A percentile compares a stretch with the other conserved stretches of the same genome.
Conservation (phyloP, 2,888 invertebrate species). For the Scaptomyza reducta region DNA sequence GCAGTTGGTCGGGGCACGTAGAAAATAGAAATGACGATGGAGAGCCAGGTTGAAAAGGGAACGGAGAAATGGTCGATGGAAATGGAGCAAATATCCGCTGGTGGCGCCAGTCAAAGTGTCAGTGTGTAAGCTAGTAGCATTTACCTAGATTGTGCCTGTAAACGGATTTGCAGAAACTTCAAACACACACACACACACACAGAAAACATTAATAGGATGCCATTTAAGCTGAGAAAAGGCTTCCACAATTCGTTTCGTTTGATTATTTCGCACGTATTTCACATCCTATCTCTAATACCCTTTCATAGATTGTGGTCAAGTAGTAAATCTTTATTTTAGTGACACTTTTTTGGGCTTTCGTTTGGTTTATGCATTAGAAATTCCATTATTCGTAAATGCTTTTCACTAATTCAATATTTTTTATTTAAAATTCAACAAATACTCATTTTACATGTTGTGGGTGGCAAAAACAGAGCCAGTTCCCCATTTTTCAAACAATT, state of each 20-base stretch:
- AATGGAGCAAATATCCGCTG: slow-evolving; percentile 54
- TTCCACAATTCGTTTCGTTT: slow-evolving; percentile 26
- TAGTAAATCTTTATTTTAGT: slow-evolving; percentile 21
- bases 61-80: slow-evolving; percentile 30
- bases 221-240: slow-evolving; percentile 30
- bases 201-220: slow-evolving; percentile 42
- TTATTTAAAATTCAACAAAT: slow-evolving; percentile 4
- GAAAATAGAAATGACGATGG: slow-evolving; percentile 46
- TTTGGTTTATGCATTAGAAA: background rate
- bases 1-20: slow-evolving; percentile 66
- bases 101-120: slow-evolving; percentile 75
- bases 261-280: slow-evolving; percentile 2
- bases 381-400: no score
- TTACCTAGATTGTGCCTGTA: slow-evolving; percentile 68
- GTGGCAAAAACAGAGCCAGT: slow-evolving; percentile 1
- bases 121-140: slow-evolving; percentile 74
- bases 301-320: slow-evolving; percentile 3
- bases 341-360: background rate
- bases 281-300: slow-evolving; percentile 11
- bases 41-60: background rate
- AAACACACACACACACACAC: background rate
- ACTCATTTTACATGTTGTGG: slow-evolving; percentile 6
- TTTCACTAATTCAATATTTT: no score
- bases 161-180: slow-evolving; percentile 40
- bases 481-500: slow-evolving; percentile 14